Percentiles rank a stretch among this genome's conserved stretches.
These are phyloP conservation scores for Chrysocyon brachyurus DNA, from an alignment of 2,797 vertebrate genomes.

Conservation along the genomic window DNA sequence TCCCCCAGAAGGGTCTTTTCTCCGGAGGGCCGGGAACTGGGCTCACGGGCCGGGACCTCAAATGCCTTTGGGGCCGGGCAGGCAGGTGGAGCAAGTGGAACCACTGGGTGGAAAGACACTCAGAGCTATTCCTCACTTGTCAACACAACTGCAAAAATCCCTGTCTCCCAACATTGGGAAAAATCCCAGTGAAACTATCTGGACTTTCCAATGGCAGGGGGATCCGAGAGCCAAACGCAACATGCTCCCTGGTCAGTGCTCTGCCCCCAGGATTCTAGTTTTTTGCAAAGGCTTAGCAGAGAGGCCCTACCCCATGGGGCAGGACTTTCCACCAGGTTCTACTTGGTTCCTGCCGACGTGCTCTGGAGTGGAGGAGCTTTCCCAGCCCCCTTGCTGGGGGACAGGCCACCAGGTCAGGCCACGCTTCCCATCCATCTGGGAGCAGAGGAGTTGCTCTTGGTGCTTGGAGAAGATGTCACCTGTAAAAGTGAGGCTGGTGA, in stretches of 20 bases:
- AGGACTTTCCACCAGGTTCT: not conserved
- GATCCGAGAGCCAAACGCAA: not conserved
- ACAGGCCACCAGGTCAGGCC: no score
- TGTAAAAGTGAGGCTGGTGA: not conserved
- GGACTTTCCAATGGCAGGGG: not conserved
- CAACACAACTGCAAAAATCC: not conserved
- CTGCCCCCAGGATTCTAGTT: not conserved
- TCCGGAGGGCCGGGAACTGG: not conserved
- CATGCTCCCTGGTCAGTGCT: accelerated
- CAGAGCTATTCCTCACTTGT: no score
- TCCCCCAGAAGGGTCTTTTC: not conserved
- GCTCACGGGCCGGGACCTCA: not conserved
- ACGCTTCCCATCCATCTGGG: accelerated
- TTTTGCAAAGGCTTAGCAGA: not conserved
- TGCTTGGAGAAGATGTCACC: accelerated
- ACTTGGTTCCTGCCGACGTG: not conserved
- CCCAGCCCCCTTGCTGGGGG: not conserved
- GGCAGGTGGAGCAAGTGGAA: not conserved
- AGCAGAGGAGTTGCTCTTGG: not conserved
- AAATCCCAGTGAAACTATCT: not conserved
- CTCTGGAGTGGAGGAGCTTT: not conserved
- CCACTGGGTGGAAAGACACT: not conserved
- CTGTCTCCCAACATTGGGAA: not conserved
- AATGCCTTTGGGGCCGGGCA: not conserved
- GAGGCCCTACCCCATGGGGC: not conserved